These are phyloP conservation scores for Brachymystax lenok DNA, from an alignment of 2,797 vertebrate genomes.

Conservation along the genomic window DNA sequence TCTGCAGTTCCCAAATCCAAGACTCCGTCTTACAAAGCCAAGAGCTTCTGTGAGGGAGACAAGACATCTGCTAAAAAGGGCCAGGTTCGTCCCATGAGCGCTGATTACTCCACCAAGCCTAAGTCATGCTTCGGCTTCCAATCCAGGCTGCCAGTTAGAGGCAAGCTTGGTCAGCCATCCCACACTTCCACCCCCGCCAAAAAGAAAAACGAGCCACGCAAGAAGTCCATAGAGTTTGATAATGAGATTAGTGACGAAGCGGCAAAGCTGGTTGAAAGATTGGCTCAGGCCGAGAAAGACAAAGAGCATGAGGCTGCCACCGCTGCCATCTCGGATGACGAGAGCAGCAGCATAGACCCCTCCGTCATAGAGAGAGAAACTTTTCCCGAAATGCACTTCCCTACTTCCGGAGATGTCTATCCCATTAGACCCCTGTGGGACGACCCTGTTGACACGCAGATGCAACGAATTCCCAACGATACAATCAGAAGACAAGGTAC, in stretches of 20 bases:
- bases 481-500: conserved; percentile 97
- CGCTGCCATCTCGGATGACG: conserved; percentile 85
- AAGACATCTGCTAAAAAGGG: conserved; percentile 77
- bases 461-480: conserved; percentile 98
- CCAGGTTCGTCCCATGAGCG: conserved; percentile 62
- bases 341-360: conserved; percentile 84
- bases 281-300: conserved; percentile 89
- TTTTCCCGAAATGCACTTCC: conserved; percentile 87
- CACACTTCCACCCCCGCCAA: conserved; percentile 75
- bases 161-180: conserved; percentile 73
- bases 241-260: conserved; percentile 97
- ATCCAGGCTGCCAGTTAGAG: conserved; percentile 89
- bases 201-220: conserved; percentile 84
- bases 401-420: conserved; percentile 94
- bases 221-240: conserved; percentile 90
- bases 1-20: conserved; percentile 79
- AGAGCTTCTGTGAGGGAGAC: conserved; percentile 86
- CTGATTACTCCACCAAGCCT: conserved; percentile 74
- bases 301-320: conserved; percentile 72
- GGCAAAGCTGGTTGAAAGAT: conserved; percentile 92
- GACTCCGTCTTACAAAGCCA: conserved; percentile 79
- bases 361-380: conserved; percentile 92
- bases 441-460: conserved; percentile 98
- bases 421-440: conserved; percentile 97
- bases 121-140: conserved; percentile 78